Conservation (phyloP, 1,140 invertebrate species). For the Dolichoris vasculosae region DNA sequence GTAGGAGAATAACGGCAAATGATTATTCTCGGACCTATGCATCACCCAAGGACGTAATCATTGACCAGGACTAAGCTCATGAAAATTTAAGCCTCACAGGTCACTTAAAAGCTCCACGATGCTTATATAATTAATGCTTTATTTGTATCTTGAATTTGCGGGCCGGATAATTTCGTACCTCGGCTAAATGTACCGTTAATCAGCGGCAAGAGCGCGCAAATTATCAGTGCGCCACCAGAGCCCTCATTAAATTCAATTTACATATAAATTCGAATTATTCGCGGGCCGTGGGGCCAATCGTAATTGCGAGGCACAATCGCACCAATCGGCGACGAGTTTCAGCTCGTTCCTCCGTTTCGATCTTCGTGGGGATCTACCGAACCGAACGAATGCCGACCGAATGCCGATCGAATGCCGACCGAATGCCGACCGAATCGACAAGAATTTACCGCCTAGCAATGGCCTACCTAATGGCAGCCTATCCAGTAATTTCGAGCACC, state of each 20-base stretch:
- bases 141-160: conserved; percentile 52
- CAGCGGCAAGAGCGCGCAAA: conserved; percentile 46
- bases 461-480: background rate
- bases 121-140: conserved; percentile 45
- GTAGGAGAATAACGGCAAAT: too few relatives aligned
- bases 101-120: background rate
- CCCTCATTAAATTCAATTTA: conserved; percentile 68
- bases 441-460: background rate
- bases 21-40: too few relatives aligned
- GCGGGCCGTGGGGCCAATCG: conserved; percentile 47
- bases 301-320: conserved; percentile 7
- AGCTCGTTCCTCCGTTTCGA: background rate
- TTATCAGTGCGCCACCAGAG: conserved; percentile 60
- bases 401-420: too few relatives aligned
- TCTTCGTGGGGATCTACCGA: too few relatives aligned
- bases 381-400: too few relatives aligned
- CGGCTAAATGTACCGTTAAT: conserved; percentile 19
- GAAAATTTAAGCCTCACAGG: conserved; percentile 21
- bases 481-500: background rate
- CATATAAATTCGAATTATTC: conserved; percentile 70
- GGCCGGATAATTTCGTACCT: conserved; percentile 28
- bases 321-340: background rate
- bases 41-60: too few relatives aligned
- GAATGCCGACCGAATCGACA: too few relatives aligned
- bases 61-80: conserved; percentile 21